Percentiles rank a stretch among this genome's conserved stretches.
Conservation (phyloP, 92 coral and sea anemone species). For the Heliopora coerulea region DNA sequence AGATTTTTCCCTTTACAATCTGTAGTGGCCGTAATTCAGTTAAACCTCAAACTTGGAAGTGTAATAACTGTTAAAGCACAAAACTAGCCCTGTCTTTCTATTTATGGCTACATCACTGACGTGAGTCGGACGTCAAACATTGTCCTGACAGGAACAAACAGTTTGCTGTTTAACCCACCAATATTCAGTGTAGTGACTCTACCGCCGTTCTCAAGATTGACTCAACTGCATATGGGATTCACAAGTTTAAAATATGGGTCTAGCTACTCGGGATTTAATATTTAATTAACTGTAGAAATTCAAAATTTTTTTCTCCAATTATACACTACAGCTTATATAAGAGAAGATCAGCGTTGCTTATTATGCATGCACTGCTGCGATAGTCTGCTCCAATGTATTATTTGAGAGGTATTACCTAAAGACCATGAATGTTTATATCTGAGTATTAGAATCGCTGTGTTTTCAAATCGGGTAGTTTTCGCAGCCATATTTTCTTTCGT, state of each 20-base stretch:
- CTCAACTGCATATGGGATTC: not conserved
- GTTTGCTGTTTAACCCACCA: not conserved
- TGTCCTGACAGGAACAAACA: constrained; percentile 38
- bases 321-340: not conserved
- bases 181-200: not conserved
- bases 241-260: too few species aligned
- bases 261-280: constrained; percentile 2
- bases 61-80: not conserved
- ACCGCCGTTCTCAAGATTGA: not conserved
- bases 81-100: not conserved
- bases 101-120: not conserved
- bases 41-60: too few species aligned
- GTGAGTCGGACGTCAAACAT: not conserved
- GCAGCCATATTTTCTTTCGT: too few species aligned
- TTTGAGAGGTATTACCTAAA: too few species aligned
- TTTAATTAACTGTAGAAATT: constrained; percentile 27
- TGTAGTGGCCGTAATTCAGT: too few species aligned
- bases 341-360: too few species aligned
- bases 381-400: too few species aligned
- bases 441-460: too few species aligned
- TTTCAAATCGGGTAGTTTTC: too few species aligned
- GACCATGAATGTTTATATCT: too few species aligned
- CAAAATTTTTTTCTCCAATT: not conserved
- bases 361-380: too few species aligned
- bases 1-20: too few species aligned